phyloP scores from a whole-genome alignment of 2,888 invertebrate species.

The Acanthosepion lycidas region DNA sequence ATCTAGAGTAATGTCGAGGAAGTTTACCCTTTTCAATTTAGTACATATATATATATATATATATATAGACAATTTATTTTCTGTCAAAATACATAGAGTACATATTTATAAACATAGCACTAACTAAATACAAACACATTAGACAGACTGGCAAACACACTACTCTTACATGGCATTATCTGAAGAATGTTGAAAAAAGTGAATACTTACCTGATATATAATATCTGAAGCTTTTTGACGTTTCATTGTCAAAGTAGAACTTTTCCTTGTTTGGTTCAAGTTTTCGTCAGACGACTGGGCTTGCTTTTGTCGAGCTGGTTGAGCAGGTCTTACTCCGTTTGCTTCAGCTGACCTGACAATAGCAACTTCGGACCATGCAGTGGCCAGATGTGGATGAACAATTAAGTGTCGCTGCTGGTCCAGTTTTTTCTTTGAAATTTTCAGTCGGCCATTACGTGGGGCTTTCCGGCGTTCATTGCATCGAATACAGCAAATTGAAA shows the following conservation, averaged over 20 bases:
- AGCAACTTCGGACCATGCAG: not conserved
- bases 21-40: too few relatives aligned
- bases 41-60: too few relatives aligned
- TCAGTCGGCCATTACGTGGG: conserved; percentile 4
- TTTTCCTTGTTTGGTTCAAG: not conserved
- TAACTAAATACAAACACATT: not conserved
- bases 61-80: too few relatives aligned
- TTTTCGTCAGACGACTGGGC: not conserved
- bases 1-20: too few relatives aligned
- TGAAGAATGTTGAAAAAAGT: not conserved
- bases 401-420: conserved; percentile 2
- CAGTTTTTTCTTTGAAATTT: conserved; percentile 6
- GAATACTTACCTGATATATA: not conserved
- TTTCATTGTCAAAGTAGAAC: not conserved
- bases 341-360: not conserved
- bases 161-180: not conserved
- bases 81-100: not conserved
- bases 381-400: not conserved
- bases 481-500: not conserved
- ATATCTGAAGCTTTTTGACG: not conserved
- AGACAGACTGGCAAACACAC: not conserved
- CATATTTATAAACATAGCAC: not conserved
- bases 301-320: not conserved
- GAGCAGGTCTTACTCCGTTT: not conserved
- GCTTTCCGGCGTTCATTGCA: conserved; percentile 6